Base-by-base conservation (phyloP, 2,797 vertebrate species). In the Danio aesculapii region DNA sequence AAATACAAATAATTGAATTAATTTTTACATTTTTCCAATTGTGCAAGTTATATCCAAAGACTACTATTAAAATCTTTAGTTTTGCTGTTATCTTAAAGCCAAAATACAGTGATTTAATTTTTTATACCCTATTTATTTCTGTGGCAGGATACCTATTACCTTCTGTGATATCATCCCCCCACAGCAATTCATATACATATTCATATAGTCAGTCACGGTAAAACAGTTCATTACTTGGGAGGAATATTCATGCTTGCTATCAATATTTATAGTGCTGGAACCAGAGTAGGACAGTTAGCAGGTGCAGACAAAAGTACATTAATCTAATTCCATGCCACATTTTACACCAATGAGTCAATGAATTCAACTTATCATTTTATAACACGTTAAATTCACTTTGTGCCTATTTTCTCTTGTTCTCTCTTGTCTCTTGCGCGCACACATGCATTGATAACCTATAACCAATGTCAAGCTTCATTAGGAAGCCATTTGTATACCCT, bases 381-480 rank as follows among this genome's bases (percentile, higher is more conserved):
- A 75, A 80, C 44, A 64, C 17, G 16, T 69, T n/a, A 53, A 64
- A 57, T 30, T 52, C 50, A 0, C 43, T 72, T 11, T 4, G 10
- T 49, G 58, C 62, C 41, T 47, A 52, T 53, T 74, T 30, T 30
- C 30, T 30, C 30, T 30, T 30, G 30, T 43, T 70, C 69, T 68
- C 8, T 64, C 3, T 61, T 8, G 3, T 64, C 64, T 67, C 17
- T 47, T 11, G 58, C 47, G n/a, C 12, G 41, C 44, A 43, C 30
- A 53, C 67, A 74, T 52, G 19, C 75, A 67, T 58, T 72, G 79
- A 84, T 86, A 71, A 82, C 84, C 79, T 82, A 76, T 85, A 89
- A 83, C 85, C 85, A 89, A 84, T 84, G 86, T 75, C 82, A 81
- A 21, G 80, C 86, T 85, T 89, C 88, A 92, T 92, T 91, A 90